Percentiles rank a stretch among this genome's conserved stretches.
phyloP scores from a whole-genome alignment of 2,888 invertebrate genomes.

The Pachycephus smyrnensis region DNA sequence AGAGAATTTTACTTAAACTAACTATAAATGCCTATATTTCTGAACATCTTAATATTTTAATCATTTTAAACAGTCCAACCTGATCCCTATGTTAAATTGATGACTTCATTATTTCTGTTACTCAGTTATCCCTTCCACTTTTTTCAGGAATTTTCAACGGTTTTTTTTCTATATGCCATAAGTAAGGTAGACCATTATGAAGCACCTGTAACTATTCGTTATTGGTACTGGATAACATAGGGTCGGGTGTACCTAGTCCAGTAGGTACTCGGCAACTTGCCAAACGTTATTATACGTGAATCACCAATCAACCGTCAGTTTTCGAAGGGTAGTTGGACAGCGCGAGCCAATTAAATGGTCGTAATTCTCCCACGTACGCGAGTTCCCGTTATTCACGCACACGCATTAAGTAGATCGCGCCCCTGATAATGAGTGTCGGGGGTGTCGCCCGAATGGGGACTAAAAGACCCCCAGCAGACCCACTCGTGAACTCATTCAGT shows the following conservation, averaged over 20 bases:
- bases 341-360: constrained; percentile 43
- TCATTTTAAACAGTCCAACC: neutral
- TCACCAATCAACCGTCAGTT: constrained; percentile 56
- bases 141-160: neutral
- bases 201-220: neutral
- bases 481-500: constrained; percentile 17
- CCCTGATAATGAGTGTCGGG: constrained; percentile 37
- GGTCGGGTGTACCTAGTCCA: neutral
- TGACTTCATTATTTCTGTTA: neutral
- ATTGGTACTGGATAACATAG: neutral
- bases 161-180: neutral
- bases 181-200: neutral
- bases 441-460: constrained; percentile 9
- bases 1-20: neutral
- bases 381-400: constrained; percentile 27
- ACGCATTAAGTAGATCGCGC: constrained; percentile 42
- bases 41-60: neutral
- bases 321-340: constrained; percentile 18
- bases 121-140: neutral
- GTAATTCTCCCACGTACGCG: constrained; percentile 46
- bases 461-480: constrained; percentile 34
- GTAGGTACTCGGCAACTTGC: neutral
- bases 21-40: neutral
- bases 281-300: constrained; percentile 34
- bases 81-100: neutral